Evolutionary conservation across 2,888 invertebrate species (phyloP).

Genomic region (Cybosia mesomella): DNA sequence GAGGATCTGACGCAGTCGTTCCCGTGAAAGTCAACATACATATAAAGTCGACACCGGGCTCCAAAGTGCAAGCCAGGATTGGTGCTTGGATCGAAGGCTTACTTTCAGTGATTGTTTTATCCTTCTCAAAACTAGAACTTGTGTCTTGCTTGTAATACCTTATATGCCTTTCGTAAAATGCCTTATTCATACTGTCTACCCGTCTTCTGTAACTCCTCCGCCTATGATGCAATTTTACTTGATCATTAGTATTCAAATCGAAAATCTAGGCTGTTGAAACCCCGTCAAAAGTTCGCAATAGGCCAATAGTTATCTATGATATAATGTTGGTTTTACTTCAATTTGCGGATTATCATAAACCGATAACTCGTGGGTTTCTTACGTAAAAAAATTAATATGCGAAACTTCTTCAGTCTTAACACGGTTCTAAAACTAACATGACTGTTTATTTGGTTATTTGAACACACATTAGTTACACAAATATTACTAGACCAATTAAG

Average conservation of each 20-base stretch:
- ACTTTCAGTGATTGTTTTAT: too few relatives aligned
- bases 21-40: too few relatives aligned
- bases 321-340: slow-evolving; percentile 23
- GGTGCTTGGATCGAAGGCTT: too few relatives aligned
- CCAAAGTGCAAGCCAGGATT: too few relatives aligned
- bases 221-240: background rate
- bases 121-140: too few relatives aligned
- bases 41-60: too few relatives aligned
- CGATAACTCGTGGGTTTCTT: background rate
- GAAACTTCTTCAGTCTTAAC: slow-evolving; percentile 6
- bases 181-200: too few relatives aligned
- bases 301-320: slow-evolving; percentile 4
- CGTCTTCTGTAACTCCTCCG: background rate
- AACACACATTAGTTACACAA: too few relatives aligned
- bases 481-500: too few relatives aligned
- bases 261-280: background rate
- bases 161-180: too few relatives aligned
- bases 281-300: slow-evolving; percentile 9
- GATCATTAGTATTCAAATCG: background rate
- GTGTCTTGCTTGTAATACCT: too few relatives aligned
- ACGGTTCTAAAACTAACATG: background rate
- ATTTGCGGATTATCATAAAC: slow-evolving; percentile 20
- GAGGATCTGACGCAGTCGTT: too few relatives aligned
- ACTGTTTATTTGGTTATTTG: background rate
- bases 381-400: slow-evolving; percentile 13